Base-by-base conservation (phyloP, 2,113 vertebrate species). In the Argyrosomus japonicus region DNA sequence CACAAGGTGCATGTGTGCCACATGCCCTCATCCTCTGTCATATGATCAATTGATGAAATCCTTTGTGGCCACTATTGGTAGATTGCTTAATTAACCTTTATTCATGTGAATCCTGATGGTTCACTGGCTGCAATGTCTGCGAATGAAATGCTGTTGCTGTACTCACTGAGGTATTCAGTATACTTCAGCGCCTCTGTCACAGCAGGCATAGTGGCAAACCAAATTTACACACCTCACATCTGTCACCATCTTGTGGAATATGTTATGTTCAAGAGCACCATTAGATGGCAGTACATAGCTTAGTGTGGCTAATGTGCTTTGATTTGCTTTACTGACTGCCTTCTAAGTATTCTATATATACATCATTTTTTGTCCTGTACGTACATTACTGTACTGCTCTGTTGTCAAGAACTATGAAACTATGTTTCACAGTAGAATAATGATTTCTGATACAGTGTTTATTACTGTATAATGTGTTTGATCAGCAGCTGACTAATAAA, bases 261-360 rank as follows among this genome's bases (percentile, higher is more conserved):
- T 40, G 9, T 47, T 51, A 19, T 58, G 29, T 27, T 51, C 54
- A 18, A 2, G 15, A 53, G 5, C 48, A 25, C 40, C 81, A 76
- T 63, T 76, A 63, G 84, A 61, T 68, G 90, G 82, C 74, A 83
- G 84, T 7, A 87, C 73, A 77, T 69, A 77, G 76, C 81, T 75
- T 61, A 21, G n/a, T 54, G 50, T 64, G 19, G 18, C 19, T 85
- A 13, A 13, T 29, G 6, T 32, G 56, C 27, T 43, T 23, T 27
- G 23, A 27, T 50, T 1, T 6, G 21, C 6, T 3, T 54, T 69
- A 4, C 43, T 19, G 57, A 32, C 54, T 64, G 18, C 10, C 6
- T 25, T n/a, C 12, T 3, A 12, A 14, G 11, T 13, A 57, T 27
- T 40, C 1, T 21, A 21, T 61, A 36, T 21, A 21, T 47, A 47